Percentiles rank a stretch among this genome's conserved stretches.
Conservation (phyloP, 2,113 vertebrate species). For the Takifugu bimaculatus region DNA sequence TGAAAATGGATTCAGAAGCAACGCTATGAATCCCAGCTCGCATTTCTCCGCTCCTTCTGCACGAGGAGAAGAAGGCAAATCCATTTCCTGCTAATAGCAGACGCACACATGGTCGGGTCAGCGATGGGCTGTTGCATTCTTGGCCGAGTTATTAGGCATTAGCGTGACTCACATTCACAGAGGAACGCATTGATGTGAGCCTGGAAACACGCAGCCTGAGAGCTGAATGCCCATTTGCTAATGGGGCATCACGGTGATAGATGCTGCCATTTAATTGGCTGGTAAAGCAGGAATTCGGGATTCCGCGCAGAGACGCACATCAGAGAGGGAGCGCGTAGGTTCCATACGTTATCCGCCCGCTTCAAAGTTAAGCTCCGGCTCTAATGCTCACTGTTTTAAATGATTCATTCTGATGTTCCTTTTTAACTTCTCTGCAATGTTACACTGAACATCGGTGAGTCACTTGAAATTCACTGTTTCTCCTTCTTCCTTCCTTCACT, state of each 20-base stretch:
- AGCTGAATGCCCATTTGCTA: constrained; percentile 49
- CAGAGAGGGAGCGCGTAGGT: constrained; percentile 11
- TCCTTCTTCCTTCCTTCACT: background rate
- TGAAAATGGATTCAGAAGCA: constrained; percentile 44
- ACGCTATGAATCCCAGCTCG: constrained; percentile 16
- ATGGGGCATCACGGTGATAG: constrained; percentile 62
- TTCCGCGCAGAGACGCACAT: constrained; percentile 39
- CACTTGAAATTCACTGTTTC: background rate
- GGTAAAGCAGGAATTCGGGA: constrained; percentile 51
- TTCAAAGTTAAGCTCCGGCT: constrained; percentile 39
- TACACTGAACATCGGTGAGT: background rate
- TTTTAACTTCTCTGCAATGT: constrained; percentile 42
- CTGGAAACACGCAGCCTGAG: constrained; percentile 24
- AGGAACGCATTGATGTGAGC: constrained; percentile 4
- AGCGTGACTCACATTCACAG: constrained; percentile 2
- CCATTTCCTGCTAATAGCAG: constrained; percentile 39
- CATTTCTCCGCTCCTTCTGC: constrained; percentile 23
- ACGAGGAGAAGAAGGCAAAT: background rate
- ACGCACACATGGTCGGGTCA: constrained; percentile 8
- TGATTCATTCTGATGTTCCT: constrained; percentile 43
- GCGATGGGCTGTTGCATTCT: constrained; percentile 11
- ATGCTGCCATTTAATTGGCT: constrained; percentile 62
- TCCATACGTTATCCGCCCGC: constrained; percentile 32
- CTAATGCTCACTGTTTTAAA: constrained; percentile 33
- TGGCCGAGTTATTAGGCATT: constrained; percentile 27